Evolutionary conservation across 2,113 vertebrate genomes (phyloP).

Genomic region (Oenanthe melanoleuca): DNA sequence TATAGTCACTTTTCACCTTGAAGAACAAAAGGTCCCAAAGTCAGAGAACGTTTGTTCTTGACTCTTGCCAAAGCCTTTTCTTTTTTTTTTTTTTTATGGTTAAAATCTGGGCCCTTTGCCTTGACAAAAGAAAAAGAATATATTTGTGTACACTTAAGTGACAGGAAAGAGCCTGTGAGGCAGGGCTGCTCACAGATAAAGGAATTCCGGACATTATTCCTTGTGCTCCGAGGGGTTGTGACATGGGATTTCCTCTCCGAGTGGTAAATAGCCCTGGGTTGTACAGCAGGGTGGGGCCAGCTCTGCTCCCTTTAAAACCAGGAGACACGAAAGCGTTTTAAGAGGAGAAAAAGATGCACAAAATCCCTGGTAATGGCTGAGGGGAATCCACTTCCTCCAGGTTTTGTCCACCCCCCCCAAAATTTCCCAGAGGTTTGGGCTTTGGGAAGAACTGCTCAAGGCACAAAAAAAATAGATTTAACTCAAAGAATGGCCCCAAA

Average conservation of each 20-base stretch:
- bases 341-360: not conserved
- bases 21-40: slow-evolving; percentile 57
- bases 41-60: slow-evolving; percentile 52
- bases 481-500: not conserved
- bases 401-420: not conserved
- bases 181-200: slow-evolving; percentile 70
- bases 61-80: slow-evolving; percentile 29
- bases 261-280: slow-evolving; percentile 60
- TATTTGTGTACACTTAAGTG: slow-evolving; percentile 62
- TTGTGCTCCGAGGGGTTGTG: slow-evolving; percentile 67
- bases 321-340: not conserved
- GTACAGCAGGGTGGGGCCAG: not conserved
- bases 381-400: not conserved
- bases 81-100: slow-evolving; percentile 25
- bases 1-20: slow-evolving; percentile 58
- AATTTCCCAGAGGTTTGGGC: not conserved
- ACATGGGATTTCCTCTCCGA: slow-evolving; percentile 76
- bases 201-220: slow-evolving; percentile 85
- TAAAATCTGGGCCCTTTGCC: slow-evolving; percentile 43
- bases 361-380: not conserved
- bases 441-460: not conserved
- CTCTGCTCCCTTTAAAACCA: not conserved
- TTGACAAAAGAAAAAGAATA: slow-evolving; percentile 63
- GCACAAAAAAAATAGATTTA: not conserved
- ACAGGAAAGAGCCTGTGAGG: slow-evolving; percentile 67